Evolutionary conservation across 2,113 vertebrate genomes (phyloP).

Genomic region (Pygoscelis antarcticus): DNA sequence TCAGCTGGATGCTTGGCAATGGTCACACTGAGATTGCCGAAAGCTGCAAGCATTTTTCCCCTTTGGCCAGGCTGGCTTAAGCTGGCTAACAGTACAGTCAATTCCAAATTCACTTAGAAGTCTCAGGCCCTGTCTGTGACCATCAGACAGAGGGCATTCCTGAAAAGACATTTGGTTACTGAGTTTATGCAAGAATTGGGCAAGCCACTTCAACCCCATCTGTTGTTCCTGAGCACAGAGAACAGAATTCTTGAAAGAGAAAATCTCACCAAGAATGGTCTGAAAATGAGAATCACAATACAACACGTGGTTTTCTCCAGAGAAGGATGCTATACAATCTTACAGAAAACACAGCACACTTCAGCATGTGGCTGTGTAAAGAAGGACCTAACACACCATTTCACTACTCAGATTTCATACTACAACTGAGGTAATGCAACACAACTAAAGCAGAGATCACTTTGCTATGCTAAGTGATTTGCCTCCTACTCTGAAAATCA

Average conservation of each 20-base stretch:
- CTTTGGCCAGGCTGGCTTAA: not conserved
- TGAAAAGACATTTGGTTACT: constrained; percentile 33
- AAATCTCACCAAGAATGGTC: not conserved
- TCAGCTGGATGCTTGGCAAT: not conserved
- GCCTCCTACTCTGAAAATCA: constrained; percentile 38
- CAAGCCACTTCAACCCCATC: constrained; percentile 7
- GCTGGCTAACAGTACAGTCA: not conserved
- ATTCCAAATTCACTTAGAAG: constrained; percentile 18
- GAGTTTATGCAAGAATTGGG: not conserved
- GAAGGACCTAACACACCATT: not conserved
- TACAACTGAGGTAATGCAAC: not conserved
- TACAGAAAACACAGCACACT: not conserved
- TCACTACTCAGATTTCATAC: constrained; percentile 9
- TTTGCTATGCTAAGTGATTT: constrained; percentile 44
- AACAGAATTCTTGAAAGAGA: not conserved
- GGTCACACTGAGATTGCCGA: not conserved
- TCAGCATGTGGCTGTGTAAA: not conserved
- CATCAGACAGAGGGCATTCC: not conserved
- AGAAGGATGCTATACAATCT: not conserved
- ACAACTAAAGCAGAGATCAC: constrained; percentile 15
- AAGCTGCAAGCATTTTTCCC: not conserved
- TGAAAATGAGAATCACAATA: not conserved
- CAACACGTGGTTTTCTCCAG: not conserved
- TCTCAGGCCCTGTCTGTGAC: not conserved
- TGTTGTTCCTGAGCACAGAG: not conserved